Evolutionary conservation across 2,113 vertebrate genomes (phyloP).

Genomic region (Toxostoma redivivum): DNA sequence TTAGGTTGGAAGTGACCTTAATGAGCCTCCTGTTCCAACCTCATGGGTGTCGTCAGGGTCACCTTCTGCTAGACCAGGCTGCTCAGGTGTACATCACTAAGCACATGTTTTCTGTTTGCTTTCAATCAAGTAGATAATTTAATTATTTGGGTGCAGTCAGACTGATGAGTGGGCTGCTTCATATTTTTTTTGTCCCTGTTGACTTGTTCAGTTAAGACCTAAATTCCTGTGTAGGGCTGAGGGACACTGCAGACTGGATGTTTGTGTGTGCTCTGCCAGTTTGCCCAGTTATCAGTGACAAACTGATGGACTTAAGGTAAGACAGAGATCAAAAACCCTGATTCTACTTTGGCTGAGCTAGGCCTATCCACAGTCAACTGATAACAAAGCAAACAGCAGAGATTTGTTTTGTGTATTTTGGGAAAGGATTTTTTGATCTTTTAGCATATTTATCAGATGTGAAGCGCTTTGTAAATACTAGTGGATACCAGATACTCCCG

Average conservation of each 20-base stretch:
- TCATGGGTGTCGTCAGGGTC: neutral
- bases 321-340: neutral
- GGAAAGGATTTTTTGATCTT: neutral
- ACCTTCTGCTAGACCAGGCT: neutral
- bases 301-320: neutral
- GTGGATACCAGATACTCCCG: neutral
- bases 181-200: neutral
- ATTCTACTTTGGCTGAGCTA: neutral
- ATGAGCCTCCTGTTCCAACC: neutral
- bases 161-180: constrained; percentile 16
- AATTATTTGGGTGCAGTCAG: constrained; percentile 19
- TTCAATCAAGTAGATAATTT: neutral
- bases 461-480: neutral
- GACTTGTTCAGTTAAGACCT: constrained; percentile 24
- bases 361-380: neutral
- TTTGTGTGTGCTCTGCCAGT: constrained; percentile 11
- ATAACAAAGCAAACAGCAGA: neutral
- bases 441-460: neutral
- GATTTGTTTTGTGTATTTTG: neutral
- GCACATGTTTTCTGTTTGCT: neutral
- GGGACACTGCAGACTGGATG: neutral
- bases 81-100: neutral
- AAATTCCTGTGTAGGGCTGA: neutral
- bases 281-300: constrained; percentile 46
- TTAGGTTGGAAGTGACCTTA: neutral